These are phyloP conservation scores for Ceratosolen fusciceps DNA, from an alignment of 1,140 invertebrate species.

Conservation along the genomic window DNA sequence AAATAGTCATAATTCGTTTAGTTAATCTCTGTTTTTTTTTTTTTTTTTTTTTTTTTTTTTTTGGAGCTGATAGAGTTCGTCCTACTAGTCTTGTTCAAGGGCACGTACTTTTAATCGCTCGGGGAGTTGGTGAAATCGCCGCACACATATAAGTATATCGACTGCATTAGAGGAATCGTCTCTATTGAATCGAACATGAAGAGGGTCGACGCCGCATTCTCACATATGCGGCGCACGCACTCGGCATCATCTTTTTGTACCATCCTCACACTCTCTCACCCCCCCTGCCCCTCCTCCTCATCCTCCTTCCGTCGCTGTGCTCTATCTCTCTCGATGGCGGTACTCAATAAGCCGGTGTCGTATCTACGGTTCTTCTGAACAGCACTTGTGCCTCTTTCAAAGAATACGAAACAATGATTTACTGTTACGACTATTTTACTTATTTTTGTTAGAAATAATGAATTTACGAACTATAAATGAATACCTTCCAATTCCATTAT, in stretches of 20 bases:
- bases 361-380: neutral
- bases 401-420: neutral
- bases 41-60: too few relatives aligned
- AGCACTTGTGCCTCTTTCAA: neutral
- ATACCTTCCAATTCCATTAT: neutral
- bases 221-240: slow-evolving; percentile 50
- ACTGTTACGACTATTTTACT: neutral
- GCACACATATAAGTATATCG: neutral
- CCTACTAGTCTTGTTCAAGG: neutral
- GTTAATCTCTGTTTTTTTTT: too few relatives aligned
- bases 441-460: neutral
- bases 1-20: neutral
- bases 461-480: neutral
- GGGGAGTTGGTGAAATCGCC: neutral
- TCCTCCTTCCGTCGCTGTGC: too few relatives aligned
- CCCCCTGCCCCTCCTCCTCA: neutral
- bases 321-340: too few relatives aligned
- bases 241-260: neutral
- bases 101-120: neutral
- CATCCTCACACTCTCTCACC: neutral
- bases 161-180: neutral
- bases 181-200: neutral
- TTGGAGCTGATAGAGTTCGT: neutral
- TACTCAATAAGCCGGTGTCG: neutral
- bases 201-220: neutral